Evolutionary conservation across 92 coral and sea anemone species (phyloP).

Genomic region (Pocillopora grandis): DNA sequence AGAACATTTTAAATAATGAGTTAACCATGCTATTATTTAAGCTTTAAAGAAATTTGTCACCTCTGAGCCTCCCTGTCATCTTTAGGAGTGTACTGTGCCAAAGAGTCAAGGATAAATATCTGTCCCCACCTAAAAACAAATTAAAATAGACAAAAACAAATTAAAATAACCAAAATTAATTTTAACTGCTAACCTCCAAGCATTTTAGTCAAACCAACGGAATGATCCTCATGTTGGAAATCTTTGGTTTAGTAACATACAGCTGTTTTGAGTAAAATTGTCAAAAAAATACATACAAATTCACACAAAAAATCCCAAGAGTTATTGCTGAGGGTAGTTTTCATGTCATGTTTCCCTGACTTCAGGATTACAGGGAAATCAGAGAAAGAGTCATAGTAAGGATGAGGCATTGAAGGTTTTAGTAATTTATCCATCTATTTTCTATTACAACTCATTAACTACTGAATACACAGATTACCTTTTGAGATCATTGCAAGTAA

Average conservation of each 20-base stretch:
- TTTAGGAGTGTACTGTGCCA: conserved; percentile 96
- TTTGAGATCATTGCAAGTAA: background rate
- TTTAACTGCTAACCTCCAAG: background rate
- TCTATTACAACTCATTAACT: too few species aligned
- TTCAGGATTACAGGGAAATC: too few species aligned
- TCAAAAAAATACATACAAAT: too few species aligned
- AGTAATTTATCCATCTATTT: too few species aligned
- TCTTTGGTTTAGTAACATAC: background rate
- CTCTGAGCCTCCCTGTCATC: conserved; percentile 99
- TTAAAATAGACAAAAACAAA: background rate
- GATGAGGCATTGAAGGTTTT: too few species aligned
- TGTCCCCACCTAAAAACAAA: conserved; percentile 86
- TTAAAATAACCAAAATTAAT: background rate
- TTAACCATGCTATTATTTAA: too few species aligned
- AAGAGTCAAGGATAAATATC: conserved; percentile 94
- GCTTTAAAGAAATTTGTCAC: conserved; percentile 12
- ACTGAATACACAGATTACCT: too few species aligned
- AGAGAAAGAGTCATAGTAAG: too few species aligned
- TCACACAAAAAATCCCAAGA: too few species aligned
- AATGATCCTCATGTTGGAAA: background rate
- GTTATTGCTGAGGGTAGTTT: too few species aligned
- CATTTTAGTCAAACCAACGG: background rate
- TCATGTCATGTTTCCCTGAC: too few species aligned
- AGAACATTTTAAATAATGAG: too few species aligned
- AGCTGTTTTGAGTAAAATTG: background rate